Percentiles rank a stretch among this genome's conserved stretches.
phyloP scores from a whole-genome alignment of 2,113 vertebrate species.

The Physeter macrocephalus region DNA sequence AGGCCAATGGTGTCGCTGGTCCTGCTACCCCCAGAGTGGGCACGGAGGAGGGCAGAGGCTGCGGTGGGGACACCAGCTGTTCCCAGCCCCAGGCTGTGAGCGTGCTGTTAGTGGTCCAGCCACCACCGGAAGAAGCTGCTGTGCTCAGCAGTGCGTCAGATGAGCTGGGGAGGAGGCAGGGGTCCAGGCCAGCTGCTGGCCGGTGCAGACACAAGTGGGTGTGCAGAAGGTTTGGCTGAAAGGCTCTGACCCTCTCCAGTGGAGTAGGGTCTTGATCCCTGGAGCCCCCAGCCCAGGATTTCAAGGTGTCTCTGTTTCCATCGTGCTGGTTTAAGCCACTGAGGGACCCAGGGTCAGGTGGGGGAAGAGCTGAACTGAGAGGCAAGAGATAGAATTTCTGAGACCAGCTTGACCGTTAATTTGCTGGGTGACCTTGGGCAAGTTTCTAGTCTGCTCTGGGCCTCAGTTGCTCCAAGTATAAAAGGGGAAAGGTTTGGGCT shows the following conservation, averaged over 20 bases:
- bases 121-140: conserved; percentile 59
- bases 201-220: neutral
- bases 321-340: neutral
- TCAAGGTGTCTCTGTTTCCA: neutral
- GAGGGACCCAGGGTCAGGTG: neutral
- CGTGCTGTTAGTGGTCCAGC: conserved; percentile 30
- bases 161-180: neutral
- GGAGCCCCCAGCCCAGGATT: neutral
- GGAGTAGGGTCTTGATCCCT: neutral
- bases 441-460: neutral
- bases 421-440: neutral
- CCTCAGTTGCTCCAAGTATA: neutral
- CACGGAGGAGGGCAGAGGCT: neutral
- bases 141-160: conserved; percentile 54
- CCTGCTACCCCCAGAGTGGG: neutral
- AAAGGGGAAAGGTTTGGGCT: neutral
- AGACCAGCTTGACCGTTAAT: no score
- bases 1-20: neutral
- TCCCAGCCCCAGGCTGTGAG: conserved; percentile 33
- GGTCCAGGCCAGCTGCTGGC: conserved; percentile 42
- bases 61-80: conserved; percentile 19
- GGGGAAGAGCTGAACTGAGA: neutral
- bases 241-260: neutral
- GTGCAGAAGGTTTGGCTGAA: neutral
- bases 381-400: neutral